These are phyloP conservation scores for Zosterops hypoxanthus DNA, from an alignment of 2,113 vertebrate species.

Conservation along the genomic window DNA sequence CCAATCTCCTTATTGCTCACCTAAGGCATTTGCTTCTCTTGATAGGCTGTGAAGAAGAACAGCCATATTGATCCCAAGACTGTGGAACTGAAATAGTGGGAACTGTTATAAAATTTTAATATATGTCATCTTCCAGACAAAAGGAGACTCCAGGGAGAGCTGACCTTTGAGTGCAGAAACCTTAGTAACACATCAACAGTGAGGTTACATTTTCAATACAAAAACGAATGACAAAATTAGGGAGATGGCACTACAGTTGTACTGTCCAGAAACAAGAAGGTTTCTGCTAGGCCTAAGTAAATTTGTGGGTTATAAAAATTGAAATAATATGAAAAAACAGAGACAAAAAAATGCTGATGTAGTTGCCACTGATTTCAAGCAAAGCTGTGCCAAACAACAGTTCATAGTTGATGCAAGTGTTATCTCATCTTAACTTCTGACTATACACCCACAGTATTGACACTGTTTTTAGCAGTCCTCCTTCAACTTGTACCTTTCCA, in stretches of 20 bases:
- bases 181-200: neutral
- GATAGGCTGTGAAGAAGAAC: constrained; percentile 7
- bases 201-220: constrained; percentile 5
- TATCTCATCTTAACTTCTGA: constrained; percentile 10
- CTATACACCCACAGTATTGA: neutral
- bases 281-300: neutral
- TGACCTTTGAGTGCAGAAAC: constrained; percentile 16
- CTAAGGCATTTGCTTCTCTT: neutral
- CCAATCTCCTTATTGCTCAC: neutral
- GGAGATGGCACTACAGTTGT: neutral
- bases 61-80: constrained; percentile 7
- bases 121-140: constrained; percentile 37
- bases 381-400: neutral
- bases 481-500: neutral
- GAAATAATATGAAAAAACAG: neutral
- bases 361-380: neutral
- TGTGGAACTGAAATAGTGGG: neutral
- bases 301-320: neutral
- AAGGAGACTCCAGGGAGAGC: constrained; percentile 25
- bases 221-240: neutral
- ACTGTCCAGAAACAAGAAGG: neutral
- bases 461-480: neutral
- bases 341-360: neutral
- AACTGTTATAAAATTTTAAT: constrained; percentile 53
- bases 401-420: neutral